phyloP scores from a whole-genome alignment of 2,888 invertebrate genomes.

The Theretra japonica region DNA sequence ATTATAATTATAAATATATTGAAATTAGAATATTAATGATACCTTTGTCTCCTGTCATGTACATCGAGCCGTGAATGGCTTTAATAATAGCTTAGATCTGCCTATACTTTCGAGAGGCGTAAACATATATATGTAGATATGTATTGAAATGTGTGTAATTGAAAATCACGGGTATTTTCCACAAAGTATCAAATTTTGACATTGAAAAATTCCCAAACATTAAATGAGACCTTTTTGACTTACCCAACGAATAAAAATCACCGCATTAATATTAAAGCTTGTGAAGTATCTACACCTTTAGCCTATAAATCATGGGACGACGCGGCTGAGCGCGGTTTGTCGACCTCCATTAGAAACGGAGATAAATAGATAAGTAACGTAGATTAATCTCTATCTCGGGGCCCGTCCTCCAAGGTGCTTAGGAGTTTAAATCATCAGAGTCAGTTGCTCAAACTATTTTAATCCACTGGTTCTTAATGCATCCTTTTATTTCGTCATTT shows the following conservation, averaged over 20 bases:
- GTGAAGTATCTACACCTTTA: constrained; percentile 17
- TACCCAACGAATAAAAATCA: constrained; percentile 19
- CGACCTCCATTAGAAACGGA: constrained; percentile 27
- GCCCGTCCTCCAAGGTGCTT: constrained; percentile 15
- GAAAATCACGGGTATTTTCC: too few species aligned
- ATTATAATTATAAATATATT: too few species aligned
- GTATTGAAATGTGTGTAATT: too few species aligned
- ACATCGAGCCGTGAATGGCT: too few species aligned
- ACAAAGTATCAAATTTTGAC: not conserved
- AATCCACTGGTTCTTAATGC: constrained; percentile 23
- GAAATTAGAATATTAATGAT: too few species aligned
- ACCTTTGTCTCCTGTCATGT: too few species aligned
- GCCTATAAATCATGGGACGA: constrained; percentile 21
- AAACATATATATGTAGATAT: too few species aligned
- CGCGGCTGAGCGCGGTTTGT: constrained; percentile 1
- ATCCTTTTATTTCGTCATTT: constrained; percentile 27
- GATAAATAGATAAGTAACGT: constrained; percentile 28
- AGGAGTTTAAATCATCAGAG: constrained; percentile 27
- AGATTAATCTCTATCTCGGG: constrained; percentile 26
- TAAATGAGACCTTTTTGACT: not conserved
- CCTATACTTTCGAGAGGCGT: too few species aligned
- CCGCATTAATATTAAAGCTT: constrained; percentile 23
- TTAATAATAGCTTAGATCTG: too few species aligned
- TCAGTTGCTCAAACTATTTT: constrained; percentile 29
- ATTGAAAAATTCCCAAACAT: not conserved